These are phyloP conservation scores for Corythaeola cristata DNA, from an alignment of 2,113 vertebrate species.

Conservation along the genomic window DNA sequence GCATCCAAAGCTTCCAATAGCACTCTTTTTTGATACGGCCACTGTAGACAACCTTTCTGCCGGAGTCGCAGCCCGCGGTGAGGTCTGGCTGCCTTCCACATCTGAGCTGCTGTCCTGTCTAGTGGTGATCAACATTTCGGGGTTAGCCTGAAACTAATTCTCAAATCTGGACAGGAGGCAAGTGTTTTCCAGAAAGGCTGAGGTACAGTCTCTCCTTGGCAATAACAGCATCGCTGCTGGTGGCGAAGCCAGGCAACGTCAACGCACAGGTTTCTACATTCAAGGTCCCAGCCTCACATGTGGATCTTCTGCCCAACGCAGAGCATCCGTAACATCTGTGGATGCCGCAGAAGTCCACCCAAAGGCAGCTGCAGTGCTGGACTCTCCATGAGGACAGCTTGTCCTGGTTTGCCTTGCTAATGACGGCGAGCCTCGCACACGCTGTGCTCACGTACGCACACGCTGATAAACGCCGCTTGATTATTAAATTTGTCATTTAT, in stretches of 20 bases:
- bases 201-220: not conserved
- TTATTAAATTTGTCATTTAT: not conserved
- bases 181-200: not conserved
- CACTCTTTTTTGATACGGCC: not conserved
- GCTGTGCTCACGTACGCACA: fast-evolving
- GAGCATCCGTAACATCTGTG: not conserved
- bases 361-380: not conserved
- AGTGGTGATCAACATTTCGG: not conserved
- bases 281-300: not conserved
- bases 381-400: not conserved
- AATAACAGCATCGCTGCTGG: not conserved
- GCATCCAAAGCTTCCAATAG: not conserved
- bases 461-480: not conserved
- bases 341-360: not conserved
- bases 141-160: not conserved
- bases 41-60: not conserved
- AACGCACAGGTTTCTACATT: not conserved
- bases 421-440: not conserved
- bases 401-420: not conserved
- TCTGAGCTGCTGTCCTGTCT: not conserved
- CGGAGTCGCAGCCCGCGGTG: fast-evolving
- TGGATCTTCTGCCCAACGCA: not conserved
- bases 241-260: not conserved
- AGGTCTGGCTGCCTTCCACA: not conserved
- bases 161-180: not conserved